These are phyloP conservation scores for Diplogasteroides magnus DNA, from an alignment of 1,140 invertebrate genomes.

Conservation along the genomic window DNA sequence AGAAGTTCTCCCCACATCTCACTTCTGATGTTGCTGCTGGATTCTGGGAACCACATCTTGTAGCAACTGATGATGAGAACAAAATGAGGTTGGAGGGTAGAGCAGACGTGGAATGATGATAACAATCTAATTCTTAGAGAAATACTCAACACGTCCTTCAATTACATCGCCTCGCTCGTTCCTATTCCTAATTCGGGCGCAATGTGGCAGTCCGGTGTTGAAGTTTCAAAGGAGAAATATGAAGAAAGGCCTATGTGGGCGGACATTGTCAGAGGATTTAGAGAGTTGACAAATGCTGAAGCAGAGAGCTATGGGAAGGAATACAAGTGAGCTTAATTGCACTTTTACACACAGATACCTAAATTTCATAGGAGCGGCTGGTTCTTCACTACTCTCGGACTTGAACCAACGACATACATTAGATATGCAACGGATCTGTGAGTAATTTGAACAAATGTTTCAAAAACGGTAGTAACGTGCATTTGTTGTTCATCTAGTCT, in stretches of 20 bases:
- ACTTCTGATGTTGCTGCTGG: conserved; percentile 20
- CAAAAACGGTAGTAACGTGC: too few relatives aligned
- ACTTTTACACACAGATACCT: background rate
- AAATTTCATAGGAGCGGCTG: conserved; percentile 30
- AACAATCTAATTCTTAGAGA: too few relatives aligned
- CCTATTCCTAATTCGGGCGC: too few relatives aligned
- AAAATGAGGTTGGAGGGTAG: too few relatives aligned
- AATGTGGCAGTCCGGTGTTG: background rate
- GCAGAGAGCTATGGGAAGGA: background rate
- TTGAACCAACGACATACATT: conserved; percentile 38
- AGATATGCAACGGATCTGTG: conserved; percentile 30
- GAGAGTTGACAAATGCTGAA: background rate
- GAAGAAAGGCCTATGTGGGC: background rate
- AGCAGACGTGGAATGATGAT: too few relatives aligned
- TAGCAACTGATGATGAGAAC: too few relatives aligned
- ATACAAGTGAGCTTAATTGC: background rate
- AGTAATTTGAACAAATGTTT: too few relatives aligned
- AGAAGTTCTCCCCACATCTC: conserved; percentile 16
- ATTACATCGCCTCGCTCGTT: too few relatives aligned
- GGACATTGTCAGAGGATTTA: background rate
- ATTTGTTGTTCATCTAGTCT: too few relatives aligned
- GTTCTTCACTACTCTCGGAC: conserved; percentile 37
- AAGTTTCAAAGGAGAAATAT: background rate
- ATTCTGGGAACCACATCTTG: conserved; percentile 14
- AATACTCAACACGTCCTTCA: too few relatives aligned